Percentiles rank a stretch among this genome's conserved stretches.
Evolutionary conservation across 2,888 invertebrate genomes (phyloP).

Genomic region (Antitype chi): DNA sequence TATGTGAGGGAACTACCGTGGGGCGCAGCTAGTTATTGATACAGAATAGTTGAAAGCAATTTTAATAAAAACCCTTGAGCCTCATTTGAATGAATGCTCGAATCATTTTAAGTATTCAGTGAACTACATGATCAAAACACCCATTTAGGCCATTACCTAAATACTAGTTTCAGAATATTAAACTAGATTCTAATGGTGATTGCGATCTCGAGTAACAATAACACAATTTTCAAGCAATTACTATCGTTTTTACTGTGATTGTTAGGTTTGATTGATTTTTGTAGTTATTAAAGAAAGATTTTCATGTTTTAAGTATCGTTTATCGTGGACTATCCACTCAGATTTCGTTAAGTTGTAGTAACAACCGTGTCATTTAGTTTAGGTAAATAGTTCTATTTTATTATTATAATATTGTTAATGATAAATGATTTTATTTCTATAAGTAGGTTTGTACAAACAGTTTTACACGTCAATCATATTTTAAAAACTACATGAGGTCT

Average conservation of each 20-base stretch:
- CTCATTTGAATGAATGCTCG: neutral
- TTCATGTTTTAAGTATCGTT: neutral
- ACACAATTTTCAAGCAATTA: slow-evolving; percentile 2
- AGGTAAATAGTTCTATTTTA: neutral
- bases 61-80: neutral
- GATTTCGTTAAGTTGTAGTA: neutral
- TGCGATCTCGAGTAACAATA: neutral
- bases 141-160: slow-evolving; percentile 7
- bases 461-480: too few species aligned
- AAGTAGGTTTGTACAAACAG: too few species aligned
- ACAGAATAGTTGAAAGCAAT: neutral
- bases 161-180: slow-evolving; percentile 6
- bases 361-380: neutral
- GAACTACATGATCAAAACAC: neutral
- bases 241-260: neutral
- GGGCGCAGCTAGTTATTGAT: neutral
- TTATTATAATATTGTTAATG: too few species aligned
- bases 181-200: neutral
- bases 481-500: too few species aligned
- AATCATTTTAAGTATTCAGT: slow-evolving; percentile 12
- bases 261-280: neutral
- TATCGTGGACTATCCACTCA: neutral
- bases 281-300: too few species aligned
- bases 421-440: too few species aligned
- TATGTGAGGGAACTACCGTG: too few species aligned